Percentiles rank a stretch among this genome's conserved stretches.
Conservation (phyloP, 2,888 invertebrate species). For the Steinernema scapterisci region DNA sequence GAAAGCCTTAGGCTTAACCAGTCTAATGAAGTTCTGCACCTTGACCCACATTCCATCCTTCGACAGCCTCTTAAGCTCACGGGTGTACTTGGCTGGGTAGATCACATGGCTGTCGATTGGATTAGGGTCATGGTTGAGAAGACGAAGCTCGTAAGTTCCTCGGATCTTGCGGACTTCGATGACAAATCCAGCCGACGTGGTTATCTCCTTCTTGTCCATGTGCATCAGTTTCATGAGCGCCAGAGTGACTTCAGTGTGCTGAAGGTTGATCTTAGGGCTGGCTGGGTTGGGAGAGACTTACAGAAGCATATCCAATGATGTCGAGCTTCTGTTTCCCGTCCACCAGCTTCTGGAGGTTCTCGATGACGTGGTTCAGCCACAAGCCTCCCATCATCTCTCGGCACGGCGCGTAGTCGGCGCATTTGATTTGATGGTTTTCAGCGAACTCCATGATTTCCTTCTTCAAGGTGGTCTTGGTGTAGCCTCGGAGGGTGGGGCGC, state of each 20-base stretch:
- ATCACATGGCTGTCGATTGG: conserved; percentile 55
- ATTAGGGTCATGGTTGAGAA: conserved; percentile 55
- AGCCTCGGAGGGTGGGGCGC: conserved; percentile 47
- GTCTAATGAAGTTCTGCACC: not conserved
- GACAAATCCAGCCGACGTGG: conserved; percentile 56
- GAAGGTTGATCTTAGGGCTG: not conserved
- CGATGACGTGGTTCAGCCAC: conserved; percentile 50
- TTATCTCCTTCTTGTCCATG: conserved; percentile 45
- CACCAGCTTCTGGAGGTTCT: conserved; percentile 37
- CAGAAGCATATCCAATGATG: conserved; percentile 53
- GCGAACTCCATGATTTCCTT: conserved; percentile 44
- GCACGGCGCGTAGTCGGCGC: conserved; percentile 52
- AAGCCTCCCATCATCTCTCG: conserved; percentile 53
- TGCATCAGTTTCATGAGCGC: conserved; percentile 53
- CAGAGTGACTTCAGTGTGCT: conserved; percentile 56
- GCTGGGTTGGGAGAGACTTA: not conserved
- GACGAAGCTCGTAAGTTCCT: conserved; percentile 36
- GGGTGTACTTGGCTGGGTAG: conserved; percentile 42
- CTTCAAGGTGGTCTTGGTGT: conserved; percentile 38
- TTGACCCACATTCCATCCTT: conserved; percentile 36
- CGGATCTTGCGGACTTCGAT: conserved; percentile 43
- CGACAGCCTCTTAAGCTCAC: conserved; percentile 37
- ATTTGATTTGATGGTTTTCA: conserved; percentile 53
- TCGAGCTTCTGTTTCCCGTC: conserved; percentile 40
- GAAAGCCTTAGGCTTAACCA: conserved; percentile 1